phyloP scores from a whole-genome alignment of 2,797 vertebrate genomes.

The Chiroxiphia lanceolata region DNA sequence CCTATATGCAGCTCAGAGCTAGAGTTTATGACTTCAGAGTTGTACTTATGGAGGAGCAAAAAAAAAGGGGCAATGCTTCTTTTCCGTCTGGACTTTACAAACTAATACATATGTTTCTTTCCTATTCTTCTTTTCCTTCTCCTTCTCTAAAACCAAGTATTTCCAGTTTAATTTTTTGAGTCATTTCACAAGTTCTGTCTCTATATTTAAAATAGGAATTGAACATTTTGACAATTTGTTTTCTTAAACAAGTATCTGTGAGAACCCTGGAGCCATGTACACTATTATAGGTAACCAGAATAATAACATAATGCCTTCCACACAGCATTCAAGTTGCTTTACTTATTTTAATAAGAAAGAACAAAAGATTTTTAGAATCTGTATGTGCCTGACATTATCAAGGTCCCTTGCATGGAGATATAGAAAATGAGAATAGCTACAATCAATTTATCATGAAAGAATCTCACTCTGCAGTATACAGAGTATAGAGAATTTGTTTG shows the following conservation, averaged over 20 bases:
- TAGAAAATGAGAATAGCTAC: slow-evolving; percentile 31
- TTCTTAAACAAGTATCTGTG: slow-evolving; percentile 43
- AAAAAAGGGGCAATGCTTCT: not conserved
- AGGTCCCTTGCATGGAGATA: slow-evolving; percentile 2
- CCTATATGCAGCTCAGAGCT: not conserved
- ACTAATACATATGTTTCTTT: not conserved
- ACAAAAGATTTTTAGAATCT: slow-evolving; percentile 63
- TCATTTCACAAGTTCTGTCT: not conserved
- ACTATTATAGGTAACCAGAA: slow-evolving; percentile 38
- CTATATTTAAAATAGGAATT: slow-evolving; percentile 28
- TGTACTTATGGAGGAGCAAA: not conserved
- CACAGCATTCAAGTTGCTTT: slow-evolving; percentile 38
- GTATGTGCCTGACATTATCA: slow-evolving; percentile 53
- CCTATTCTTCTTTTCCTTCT: not conserved
- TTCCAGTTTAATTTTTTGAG: slow-evolving; percentile 24
- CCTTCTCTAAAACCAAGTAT: not conserved
- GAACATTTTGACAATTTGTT: slow-evolving; percentile 50
- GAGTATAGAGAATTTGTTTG: slow-evolving; percentile 8
- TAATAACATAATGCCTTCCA: slow-evolving; percentile 26
- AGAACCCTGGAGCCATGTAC: slow-evolving; percentile 28
- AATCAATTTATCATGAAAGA: slow-evolving; percentile 60
- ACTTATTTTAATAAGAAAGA: slow-evolving; percentile 56
- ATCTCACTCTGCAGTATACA: not conserved
- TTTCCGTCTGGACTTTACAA: not conserved
- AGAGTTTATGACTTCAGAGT: not conserved